Percentiles rank a stretch among this genome's conserved stretches.
These are phyloP conservation scores for Pandemis cinnamomeana DNA, from an alignment of 2,888 invertebrate species.

Conservation along the genomic window DNA sequence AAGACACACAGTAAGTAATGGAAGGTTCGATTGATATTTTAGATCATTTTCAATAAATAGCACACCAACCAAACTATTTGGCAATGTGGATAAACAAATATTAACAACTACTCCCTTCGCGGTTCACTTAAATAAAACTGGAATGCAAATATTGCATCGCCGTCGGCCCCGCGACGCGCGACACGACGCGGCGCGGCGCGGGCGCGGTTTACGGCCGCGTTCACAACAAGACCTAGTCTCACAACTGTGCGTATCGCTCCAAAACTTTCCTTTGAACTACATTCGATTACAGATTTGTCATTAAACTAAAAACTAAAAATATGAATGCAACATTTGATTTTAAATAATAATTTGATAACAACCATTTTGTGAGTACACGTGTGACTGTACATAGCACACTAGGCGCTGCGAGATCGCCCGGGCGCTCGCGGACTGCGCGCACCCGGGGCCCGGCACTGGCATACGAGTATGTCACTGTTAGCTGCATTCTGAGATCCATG, in stretches of 20 bases:
- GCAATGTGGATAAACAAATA: slow-evolving; percentile 80
- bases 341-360: slow-evolving; percentile 74
- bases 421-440: slow-evolving; percentile 48
- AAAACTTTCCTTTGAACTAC: slow-evolving; percentile 78
- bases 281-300: slow-evolving; percentile 79
- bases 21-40: slow-evolving; percentile 81
- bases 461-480: slow-evolving; percentile 66
- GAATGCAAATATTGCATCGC: slow-evolving; percentile 85
- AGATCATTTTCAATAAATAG: slow-evolving; percentile 78
- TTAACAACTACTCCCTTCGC: slow-evolving; percentile 76
- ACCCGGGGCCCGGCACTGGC: slow-evolving; percentile 57
- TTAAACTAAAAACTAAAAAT: slow-evolving; percentile 75
- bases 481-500: slow-evolving; percentile 84
- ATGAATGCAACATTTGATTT: slow-evolving; percentile 81
- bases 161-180: slow-evolving; percentile 65
- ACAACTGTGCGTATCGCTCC: slow-evolving; percentile 80
- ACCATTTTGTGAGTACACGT: slow-evolving; percentile 75
- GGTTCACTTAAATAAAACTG: slow-evolving; percentile 82
- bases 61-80: slow-evolving; percentile 83
- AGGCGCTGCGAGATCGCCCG: slow-evolving; percentile 60
- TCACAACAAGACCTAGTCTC: slow-evolving; percentile 71
- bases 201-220: slow-evolving; percentile 48
- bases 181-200: slow-evolving; percentile 45
- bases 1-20: slow-evolving; percentile 76
- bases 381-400: slow-evolving; percentile 78